Percentiles rank a stretch among this genome's conserved stretches.
phyloP scores from a whole-genome alignment of 2,113 vertebrate species.

The Lepus europaeus region DNA sequence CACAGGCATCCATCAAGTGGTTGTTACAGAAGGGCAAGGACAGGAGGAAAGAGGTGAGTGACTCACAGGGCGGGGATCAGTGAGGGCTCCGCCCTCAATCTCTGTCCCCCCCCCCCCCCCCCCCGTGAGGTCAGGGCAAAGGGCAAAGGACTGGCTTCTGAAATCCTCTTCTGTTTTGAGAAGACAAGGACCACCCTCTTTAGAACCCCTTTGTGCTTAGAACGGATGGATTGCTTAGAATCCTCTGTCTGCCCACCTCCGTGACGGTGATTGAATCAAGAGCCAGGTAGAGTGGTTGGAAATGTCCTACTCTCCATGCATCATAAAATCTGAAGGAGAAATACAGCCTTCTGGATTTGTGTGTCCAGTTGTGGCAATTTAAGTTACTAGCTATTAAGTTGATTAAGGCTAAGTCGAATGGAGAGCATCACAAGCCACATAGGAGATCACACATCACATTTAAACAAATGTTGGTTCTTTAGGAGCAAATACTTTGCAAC shows the following conservation, averaged over 20 bases:
- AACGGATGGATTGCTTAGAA: slow-evolving; percentile 66
- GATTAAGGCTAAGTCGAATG: not conserved
- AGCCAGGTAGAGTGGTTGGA: not conserved
- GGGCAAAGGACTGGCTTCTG: not conserved
- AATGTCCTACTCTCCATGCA: not conserved
- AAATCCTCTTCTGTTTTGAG: slow-evolving; percentile 42
- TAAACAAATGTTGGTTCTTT: not conserved
- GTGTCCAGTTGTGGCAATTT: not conserved
- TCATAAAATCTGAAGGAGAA: not conserved
- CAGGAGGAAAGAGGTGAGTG: slow-evolving; percentile 96
- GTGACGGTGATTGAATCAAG: slow-evolving; percentile 56
- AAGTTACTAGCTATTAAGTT: not conserved
- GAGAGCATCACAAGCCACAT: not conserved
- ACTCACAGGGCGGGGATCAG: not conserved
- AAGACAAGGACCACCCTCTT: slow-evolving; percentile 38
- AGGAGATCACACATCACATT: not conserved
- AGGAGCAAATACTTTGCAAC: not conserved
- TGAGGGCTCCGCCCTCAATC: not conserved
- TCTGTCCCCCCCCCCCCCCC: not conserved
- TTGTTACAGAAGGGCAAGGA: slow-evolving; percentile 97
- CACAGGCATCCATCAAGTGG: slow-evolving; percentile 97
- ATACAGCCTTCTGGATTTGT: not conserved
- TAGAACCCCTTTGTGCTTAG: slow-evolving; percentile 27
- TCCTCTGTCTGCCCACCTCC: slow-evolving; percentile 31
- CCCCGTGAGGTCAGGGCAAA: not conserved